These are phyloP conservation scores for Ctenopoma kingsleyae DNA, from an alignment of 2,797 vertebrate species.

Conservation along the genomic window DNA sequence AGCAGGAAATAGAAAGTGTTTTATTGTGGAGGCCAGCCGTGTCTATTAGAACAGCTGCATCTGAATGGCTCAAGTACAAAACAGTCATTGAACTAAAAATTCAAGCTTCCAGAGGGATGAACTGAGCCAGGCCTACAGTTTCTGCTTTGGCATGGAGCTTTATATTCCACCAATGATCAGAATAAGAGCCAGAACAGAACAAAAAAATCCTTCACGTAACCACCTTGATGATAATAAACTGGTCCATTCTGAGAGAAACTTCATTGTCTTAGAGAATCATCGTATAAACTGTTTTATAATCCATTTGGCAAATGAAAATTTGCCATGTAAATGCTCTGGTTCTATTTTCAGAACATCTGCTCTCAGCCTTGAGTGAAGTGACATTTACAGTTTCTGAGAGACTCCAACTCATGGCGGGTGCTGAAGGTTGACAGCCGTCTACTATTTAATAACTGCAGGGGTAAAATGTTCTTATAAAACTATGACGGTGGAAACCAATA, in stretches of 20 bases:
- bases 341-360: conserved; percentile 51
- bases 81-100: conserved; percentile 47
- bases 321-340: conserved; percentile 42
- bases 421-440: conserved; percentile 48
- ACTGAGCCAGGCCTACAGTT: conserved; percentile 29
- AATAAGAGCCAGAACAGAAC: conserved; percentile 15
- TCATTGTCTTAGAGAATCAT: conserved; percentile 44
- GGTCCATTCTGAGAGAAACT: conserved; percentile 18
- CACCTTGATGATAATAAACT: conserved; percentile 8
- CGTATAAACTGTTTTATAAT: conserved; percentile 37
- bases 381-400: conserved; percentile 51
- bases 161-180: conserved; percentile 27
- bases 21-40: conserved; percentile 21
- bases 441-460: conserved; percentile 45
- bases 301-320: conserved; percentile 43
- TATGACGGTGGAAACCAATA: conserved; percentile 5
- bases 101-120: conserved; percentile 31
- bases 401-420: conserved; percentile 19
- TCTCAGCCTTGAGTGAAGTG: conserved; percentile 48
- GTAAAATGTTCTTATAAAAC: conserved; percentile 23
- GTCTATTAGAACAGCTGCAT: conserved; percentile 54
- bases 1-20: conserved; percentile 31
- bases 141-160: conserved; percentile 8
- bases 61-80: conserved; percentile 46
- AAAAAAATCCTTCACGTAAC: conserved; percentile 12